phyloP scores from a whole-genome alignment of 1,140 invertebrate genomes.

The Pseudomyrmex sp. region DNA sequence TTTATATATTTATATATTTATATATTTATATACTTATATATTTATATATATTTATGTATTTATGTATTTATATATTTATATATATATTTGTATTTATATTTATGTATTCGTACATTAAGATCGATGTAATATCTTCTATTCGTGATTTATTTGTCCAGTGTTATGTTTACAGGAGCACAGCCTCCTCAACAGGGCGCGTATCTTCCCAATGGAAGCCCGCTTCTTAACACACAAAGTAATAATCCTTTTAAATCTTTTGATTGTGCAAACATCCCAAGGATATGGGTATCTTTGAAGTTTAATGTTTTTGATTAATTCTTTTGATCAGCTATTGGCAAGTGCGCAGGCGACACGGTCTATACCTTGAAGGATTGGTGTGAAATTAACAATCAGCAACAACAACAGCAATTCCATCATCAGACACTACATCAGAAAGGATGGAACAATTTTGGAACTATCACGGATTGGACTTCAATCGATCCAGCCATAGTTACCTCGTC shows the following conservation, averaged over 20 bases:
- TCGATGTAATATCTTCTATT: conserved; percentile 62
- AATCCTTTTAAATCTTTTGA: conserved; percentile 33
- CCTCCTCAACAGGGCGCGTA: conserved; percentile 83
- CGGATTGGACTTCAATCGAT: conserved; percentile 94
- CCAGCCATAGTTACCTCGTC: conserved; percentile 93
- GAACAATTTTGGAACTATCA: conserved; percentile 84
- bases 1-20: too few species aligned
- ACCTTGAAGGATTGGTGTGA: conserved; percentile 84
- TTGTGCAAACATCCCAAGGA: not conserved
- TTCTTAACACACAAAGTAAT: conserved; percentile 81
- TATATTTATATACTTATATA: too few species aligned
- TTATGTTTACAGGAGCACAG: conserved; percentile 80
- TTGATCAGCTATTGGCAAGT: conserved; percentile 85
- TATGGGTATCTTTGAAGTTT: not conserved
- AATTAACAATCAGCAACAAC: conserved; percentile 80
- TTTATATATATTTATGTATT: too few species aligned
- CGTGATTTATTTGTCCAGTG: conserved; percentile 80
- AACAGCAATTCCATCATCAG: conserved; percentile 83
- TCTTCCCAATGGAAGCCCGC: conserved; percentile 82
- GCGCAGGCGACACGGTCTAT: conserved; percentile 82
- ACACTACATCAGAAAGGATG: conserved; percentile 82
- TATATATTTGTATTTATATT: too few species aligned
- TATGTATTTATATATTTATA: too few species aligned
- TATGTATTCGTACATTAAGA: not conserved
- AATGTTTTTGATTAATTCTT: conserved; percentile 10